Evolutionary conservation across 1,140 invertebrate genomes (phyloP), one percentile per base, ranked within the genome.

Genomic region (Ephestia elutella): DNA sequence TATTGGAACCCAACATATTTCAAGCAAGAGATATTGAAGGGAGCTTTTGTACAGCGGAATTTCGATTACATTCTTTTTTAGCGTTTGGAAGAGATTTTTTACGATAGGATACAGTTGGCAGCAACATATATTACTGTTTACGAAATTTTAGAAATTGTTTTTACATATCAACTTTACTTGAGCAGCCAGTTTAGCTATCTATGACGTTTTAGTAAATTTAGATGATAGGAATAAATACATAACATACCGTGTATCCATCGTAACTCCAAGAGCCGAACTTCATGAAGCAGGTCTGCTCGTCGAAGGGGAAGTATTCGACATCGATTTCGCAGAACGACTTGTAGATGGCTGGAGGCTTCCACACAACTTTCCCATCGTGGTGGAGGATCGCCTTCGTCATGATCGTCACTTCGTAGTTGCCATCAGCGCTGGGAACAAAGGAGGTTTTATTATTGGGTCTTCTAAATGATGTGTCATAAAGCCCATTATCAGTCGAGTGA

Each of bases 331-430:
- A 98, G 84, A 97, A 98, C 62, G 96, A 98, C 91, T 99, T 99
- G 91, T 98, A 99, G 86, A 99, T 98, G 62, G 97, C 97, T 51
- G 97, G 97, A 30, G 98, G 98, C 78, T 98, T 98, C 98, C 98
- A 99, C 35, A 95, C 90, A 18, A 99, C 97, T 89, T 95, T 96
- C 17, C 98, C 98, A 64, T 95, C 95, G 81, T 96, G 94, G 78
- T 97, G 95, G 25, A 97, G 90, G 75, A 97, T 96, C 59, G 96
- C 96, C 90, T 97, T 96, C 61, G 97, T 98, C 96, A 98, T 98
- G 83, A 98, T 97, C 68, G 96, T 98, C 75, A 98, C 96, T 90
- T 99, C 97, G 89, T 98, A 99, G 90, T 98, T 98, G 63, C 98
- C 97, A 85, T 99, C 98, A 62, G 98, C 97, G 89, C 96, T 97